Percentiles rank a stretch among this genome's conserved stretches.
Evolutionary conservation across 2,113 vertebrate species (phyloP).

Genomic region (Turnix velox): DNA sequence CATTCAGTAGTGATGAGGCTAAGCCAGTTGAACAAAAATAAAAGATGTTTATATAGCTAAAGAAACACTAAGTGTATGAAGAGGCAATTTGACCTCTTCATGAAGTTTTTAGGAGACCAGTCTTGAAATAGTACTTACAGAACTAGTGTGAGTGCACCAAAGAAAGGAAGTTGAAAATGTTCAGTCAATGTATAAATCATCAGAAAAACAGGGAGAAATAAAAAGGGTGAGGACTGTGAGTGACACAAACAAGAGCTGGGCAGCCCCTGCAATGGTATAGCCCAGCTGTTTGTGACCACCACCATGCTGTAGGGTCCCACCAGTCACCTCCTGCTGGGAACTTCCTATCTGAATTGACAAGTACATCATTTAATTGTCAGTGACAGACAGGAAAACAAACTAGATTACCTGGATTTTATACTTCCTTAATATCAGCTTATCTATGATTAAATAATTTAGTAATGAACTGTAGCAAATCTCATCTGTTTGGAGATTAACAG

Average conservation of each 20-base stretch:
- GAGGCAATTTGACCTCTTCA: neutral
- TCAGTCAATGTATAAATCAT: neutral
- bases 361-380: neutral
- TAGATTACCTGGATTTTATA: rapidly evolving
- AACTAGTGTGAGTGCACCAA: neutral
- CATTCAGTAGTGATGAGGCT: neutral
- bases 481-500: neutral
- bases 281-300: neutral
- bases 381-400: neutral
- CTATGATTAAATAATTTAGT: neutral
- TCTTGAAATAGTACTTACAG: neutral
- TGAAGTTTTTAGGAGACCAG: neutral
- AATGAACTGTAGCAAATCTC: neutral
- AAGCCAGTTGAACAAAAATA: neutral
- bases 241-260: neutral
- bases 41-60: neutral
- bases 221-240: neutral
- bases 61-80: neutral
- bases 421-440: neutral
- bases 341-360: neutral
- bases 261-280: neutral
- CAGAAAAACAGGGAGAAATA: neutral
- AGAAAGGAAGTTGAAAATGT: neutral
- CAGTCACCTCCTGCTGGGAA: neutral
- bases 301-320: neutral